Base-by-base conservation (phyloP, 1,140 invertebrate genomes). In the Dryas iulia region DNA sequence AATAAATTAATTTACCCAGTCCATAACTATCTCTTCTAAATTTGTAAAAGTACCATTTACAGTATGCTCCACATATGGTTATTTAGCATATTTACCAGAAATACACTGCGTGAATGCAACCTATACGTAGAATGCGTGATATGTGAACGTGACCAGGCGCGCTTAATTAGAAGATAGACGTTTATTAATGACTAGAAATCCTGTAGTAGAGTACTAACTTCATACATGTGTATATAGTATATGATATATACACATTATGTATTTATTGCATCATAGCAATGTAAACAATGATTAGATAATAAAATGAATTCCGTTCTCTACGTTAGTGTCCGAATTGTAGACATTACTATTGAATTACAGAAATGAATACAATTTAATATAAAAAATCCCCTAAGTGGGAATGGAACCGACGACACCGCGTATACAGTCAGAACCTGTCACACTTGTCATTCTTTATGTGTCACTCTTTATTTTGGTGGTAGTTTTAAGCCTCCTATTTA, bases 81-180 rank as follows among this genome's bases (percentile, higher is more conserved):
- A n/a, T 21, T 47, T 7, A 47, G 10, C 39, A 47, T 47, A 47
- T 47, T 47, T 10, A 47, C 18, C 39, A 47, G 10, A 47, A 47
- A 18, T n/a, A 8, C 39, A 47, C n/a, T n/a, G n/a, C n/a, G 39
- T 47, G 39, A 47, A 47, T 21, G 39, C 14, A 47, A 21, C 39
- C 14, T 21, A 47, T 47, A 47, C 39, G 39, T 7, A 10, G 39
- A 47, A 47, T 47, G 39, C 14, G 14, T 47, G 39, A 47, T 47
- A 47, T 18, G 18, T 21, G 14, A 47, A 47, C 39, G 39, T 47
- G 39, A 47, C 1, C 39, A 47, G 39, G 6, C 39, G n/a, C 6
- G 39, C 39, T 47, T 47, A 47, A 47, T 47, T 47, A 47, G 39
- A 47, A 47, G 39, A 47, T 47, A 21, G 39, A 47, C 39, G 14